phyloP scores from a whole-genome alignment of 2,113 vertebrate species.

The Trematocara zebra region DNA sequence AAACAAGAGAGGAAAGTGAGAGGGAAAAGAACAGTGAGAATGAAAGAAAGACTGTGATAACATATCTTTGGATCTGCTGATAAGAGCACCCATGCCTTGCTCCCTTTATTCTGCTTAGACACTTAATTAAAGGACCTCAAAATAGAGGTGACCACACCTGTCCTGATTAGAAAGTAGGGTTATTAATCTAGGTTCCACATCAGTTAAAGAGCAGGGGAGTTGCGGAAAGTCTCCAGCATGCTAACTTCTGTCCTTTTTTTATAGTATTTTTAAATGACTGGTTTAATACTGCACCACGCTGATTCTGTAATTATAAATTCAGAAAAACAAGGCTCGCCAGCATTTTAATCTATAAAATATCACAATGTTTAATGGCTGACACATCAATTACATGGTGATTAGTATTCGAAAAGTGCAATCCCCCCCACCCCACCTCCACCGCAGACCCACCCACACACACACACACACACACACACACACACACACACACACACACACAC shows the following conservation, averaged over 20 bases:
- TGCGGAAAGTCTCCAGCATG: not conserved
- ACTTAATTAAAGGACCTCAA: conserved; percentile 41
- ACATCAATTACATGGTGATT: not conserved
- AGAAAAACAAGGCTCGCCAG: not conserved
- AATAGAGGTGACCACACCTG: conserved; percentile 31
- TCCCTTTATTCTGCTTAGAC: not conserved
- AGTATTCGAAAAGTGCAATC: not conserved
- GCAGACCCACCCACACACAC: not conserved
- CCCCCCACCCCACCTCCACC: rapidly evolving
- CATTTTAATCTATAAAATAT: not conserved
- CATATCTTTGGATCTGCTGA: conserved; percentile 29
- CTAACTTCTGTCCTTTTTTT: not conserved
- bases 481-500: not conserved
- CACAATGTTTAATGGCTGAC: not conserved
- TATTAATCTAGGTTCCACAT: conserved; percentile 33
- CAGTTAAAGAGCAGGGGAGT: not conserved
- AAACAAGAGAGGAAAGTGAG: not conserved
- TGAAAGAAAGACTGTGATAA: not conserved
- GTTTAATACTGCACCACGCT: not conserved
- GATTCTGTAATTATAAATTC: not conserved
- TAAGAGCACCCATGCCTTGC: not conserved
- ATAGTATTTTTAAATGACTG: not conserved
- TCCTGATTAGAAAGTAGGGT: conserved; percentile 31
- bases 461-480: not conserved
- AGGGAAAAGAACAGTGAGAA: not conserved